Base-by-base conservation (phyloP, 2,113 vertebrate genomes). In the Nesoenas mayeri region DNA sequence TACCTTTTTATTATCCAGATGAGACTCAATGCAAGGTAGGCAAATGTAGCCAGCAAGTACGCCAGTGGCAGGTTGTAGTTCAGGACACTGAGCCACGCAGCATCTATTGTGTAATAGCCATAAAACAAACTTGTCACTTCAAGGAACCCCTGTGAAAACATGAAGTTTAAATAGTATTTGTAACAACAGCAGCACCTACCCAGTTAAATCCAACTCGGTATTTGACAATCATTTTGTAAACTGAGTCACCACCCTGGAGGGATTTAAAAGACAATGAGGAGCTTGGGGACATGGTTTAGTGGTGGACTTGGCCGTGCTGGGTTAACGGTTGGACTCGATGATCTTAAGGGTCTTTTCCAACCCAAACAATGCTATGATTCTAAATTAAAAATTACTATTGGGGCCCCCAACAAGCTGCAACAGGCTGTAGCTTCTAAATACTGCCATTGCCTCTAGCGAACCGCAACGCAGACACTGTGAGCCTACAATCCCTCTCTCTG, bases 1-100 rank as follows among this genome's bases (percentile, higher is more conserved):
- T 98, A 99, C 99, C 99, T 98, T 97, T 98, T 99, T 62, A 99
- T 98, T 56, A 99, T 99, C 99, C 99, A 99, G 50, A 99, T 19
- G 29, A 99, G 98, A 87, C 99, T 99, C 91, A 99, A 96, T 6
- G 98, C 96, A 77, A 99, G 98, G 97, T 98, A 99, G 53, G 96
- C 96, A 73, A 99, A 25, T 0, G 99, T 99, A 91, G 97, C 91
- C 94, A 99, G 95, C 91, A 99, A 96, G 96, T 99, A 99, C 2
- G 99, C 99, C 5, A 99, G 98, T 0, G 99, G 98, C 36, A 99
- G 75, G 67, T 98, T 98, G 91, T 99, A 99, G 1, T 83, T 98
- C 81, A 94, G 44, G 29, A 51, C 44, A 56, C 98, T 69, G 47
- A 98, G 97, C 71, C 96, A 83, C 10, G 98, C 95, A 34, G 91